These are phyloP conservation scores for Hydrotaea diabolus DNA, from an alignment of 2,888 invertebrate species.

Conservation along the genomic window DNA sequence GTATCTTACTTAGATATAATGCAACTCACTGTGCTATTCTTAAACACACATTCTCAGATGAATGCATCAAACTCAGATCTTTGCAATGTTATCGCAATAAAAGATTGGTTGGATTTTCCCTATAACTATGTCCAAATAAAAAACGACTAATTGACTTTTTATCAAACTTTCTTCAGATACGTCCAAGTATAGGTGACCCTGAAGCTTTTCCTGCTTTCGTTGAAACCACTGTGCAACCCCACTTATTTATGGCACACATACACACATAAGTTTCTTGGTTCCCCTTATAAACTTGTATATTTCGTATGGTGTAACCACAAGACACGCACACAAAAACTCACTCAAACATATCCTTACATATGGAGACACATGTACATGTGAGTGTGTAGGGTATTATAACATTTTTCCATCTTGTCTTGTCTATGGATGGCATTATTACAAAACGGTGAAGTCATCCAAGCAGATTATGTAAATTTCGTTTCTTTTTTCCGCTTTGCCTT, in stretches of 20 bases:
- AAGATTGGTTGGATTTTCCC: too few relatives aligned
- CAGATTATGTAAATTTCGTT: constrained; percentile 63
- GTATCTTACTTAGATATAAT: too few relatives aligned
- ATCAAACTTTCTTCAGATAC: too few relatives aligned
- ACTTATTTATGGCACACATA: not conserved
- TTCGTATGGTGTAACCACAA: constrained; percentile 18
- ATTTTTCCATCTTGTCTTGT: constrained; percentile 48
- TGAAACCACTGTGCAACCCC: not conserved
- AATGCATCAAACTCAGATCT: too few relatives aligned
- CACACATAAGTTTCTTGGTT: not conserved
- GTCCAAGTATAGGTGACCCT: too few relatives aligned
- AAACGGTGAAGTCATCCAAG: constrained; percentile 63
- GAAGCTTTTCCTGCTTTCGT: too few relatives aligned
- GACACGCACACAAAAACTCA: not conserved
- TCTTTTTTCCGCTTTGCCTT: not conserved
- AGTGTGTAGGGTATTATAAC: constrained; percentile 30
- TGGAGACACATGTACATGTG: too few relatives aligned
- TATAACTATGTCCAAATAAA: too few relatives aligned
- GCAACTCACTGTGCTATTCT: too few relatives aligned
- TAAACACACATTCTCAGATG: too few relatives aligned
- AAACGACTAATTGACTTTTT: too few relatives aligned
- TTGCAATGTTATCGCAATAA: too few relatives aligned
- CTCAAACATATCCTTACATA: not conserved
- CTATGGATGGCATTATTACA: constrained; percentile 52
- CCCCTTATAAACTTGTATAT: constrained; percentile 24